Evolutionary conservation across 2,888 invertebrate genomes (phyloP).

Genomic region (Bibio marci): DNA sequence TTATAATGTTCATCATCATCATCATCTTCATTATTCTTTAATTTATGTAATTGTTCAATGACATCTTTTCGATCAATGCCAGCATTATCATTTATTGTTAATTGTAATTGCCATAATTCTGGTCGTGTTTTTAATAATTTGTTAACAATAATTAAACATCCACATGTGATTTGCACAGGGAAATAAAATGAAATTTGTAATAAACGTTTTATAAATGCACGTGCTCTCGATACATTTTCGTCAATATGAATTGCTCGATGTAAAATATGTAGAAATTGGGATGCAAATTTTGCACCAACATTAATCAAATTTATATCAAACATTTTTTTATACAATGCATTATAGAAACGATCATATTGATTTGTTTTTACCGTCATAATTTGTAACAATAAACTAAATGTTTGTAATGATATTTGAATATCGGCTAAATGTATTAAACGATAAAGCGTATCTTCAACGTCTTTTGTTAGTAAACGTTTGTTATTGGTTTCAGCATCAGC

Average conservation of each 20-base stretch:
- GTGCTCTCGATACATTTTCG: slow-evolving; percentile 45
- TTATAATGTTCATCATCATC: slow-evolving; percentile 13
- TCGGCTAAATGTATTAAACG: slow-evolving; percentile 64
- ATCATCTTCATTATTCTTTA: slow-evolving; percentile 19
- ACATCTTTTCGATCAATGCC: too few relatives aligned
- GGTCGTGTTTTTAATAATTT: slow-evolving; percentile 50
- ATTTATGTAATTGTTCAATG: not conserved
- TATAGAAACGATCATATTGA: slow-evolving; percentile 46
- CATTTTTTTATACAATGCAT: slow-evolving; percentile 76
- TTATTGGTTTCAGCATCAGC: slow-evolving; percentile 15
- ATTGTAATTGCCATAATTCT: slow-evolving; percentile 23
- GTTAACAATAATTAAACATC: slow-evolving; percentile 45
- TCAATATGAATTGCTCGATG: slow-evolving; percentile 76
- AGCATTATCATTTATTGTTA: not conserved
- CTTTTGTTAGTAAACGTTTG: slow-evolving; percentile 20
- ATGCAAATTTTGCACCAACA: slow-evolving; percentile 39
- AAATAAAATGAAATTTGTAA: slow-evolving; percentile 51
- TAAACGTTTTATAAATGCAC: slow-evolving; percentile 73
- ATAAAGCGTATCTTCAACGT: slow-evolving; percentile 49
- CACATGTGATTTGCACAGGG: slow-evolving; percentile 64
- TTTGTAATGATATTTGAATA: slow-evolving; percentile 46
- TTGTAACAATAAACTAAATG: slow-evolving; percentile 24
- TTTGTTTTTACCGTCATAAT: slow-evolving; percentile 20
- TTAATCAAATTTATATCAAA: slow-evolving; percentile 50
- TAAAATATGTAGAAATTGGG: slow-evolving; percentile 71